Evolutionary conservation across 2,888 invertebrate genomes (phyloP), one percentile per base, ranked within the genome.

Genomic region (Antheraea yamamai): DNA sequence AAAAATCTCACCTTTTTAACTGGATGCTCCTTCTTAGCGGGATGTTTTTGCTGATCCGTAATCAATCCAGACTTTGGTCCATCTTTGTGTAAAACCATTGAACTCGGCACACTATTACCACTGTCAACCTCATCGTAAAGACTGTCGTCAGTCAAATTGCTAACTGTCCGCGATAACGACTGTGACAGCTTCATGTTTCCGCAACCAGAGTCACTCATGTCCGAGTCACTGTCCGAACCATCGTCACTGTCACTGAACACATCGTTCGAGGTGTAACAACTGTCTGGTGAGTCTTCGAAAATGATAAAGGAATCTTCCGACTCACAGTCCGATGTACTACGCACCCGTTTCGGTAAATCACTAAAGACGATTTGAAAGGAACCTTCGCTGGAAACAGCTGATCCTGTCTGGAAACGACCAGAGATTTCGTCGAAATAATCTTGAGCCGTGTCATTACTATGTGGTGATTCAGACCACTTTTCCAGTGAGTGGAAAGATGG

Each of bases 221-320:
- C 85, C 0, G 83, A 83, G 0, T 82, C 82, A 10, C 79, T 75
- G 51, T 77, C 77, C 23, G 76, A 79, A 52, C 78, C 81, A 52
- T 79, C 68, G 12, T 81, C 79, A 64, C 78, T 77, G 2, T 85
- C 81, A 26, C 91, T 91, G 4, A 94, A 94, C 0, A 94, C 91
- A 78, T 95, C 94, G 0, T 90, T 89, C 0, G 93, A 88, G 0
- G 90, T 91, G 73, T 91, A 94, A 75, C 95, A 94, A 77, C 86
- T 90, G 73, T 92, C 92, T 0, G 91, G 91, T 2, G 88, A 87
- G 0, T 93, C 95, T 73, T 94, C 93, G 12, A 95, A 95, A 10
- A 96, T 88, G 1, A 96, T 95, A 79, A 95, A 96, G 0, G 95
- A 96, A 83, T 96, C 96, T 82, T 96, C 96, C 0, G 95, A 96